These are phyloP conservation scores for Nebria ingens DNA, from an alignment of 1,140 invertebrate genomes.

Conservation along the genomic window DNA sequence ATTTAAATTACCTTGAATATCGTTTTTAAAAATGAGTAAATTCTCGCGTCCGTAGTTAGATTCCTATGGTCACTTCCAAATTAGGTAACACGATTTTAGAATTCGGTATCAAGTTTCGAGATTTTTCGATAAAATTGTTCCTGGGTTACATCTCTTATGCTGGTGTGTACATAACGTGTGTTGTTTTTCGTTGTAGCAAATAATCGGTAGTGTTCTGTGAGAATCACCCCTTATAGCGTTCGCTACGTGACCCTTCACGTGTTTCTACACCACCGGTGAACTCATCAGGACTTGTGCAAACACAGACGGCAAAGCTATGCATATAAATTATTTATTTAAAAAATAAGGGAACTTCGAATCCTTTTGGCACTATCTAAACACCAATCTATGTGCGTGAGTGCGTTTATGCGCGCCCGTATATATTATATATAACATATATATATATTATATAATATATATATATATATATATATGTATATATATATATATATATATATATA, in stretches of 20 bases:
- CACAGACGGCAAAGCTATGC: neutral
- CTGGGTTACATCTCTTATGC: too few species aligned
- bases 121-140: too few species aligned
- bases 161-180: too few species aligned
- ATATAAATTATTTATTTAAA: slow-evolving; percentile 6
- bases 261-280: neutral
- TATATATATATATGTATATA: neutral
- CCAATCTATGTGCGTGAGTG: neutral
- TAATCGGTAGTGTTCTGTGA: neutral
- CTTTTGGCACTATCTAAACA: slow-evolving; percentile 1
- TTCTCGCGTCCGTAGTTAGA: too few species aligned
- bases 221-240: neutral
- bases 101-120: too few species aligned
- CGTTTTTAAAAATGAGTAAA: too few species aligned
- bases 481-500: neutral
- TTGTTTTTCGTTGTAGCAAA: neutral
- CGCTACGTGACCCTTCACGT: neutral
- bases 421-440: neutral
- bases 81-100: too few species aligned
- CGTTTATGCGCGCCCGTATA: too few species aligned
- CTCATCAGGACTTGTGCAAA: neutral
- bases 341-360: neutral
- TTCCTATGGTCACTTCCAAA: too few species aligned
- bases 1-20: too few species aligned
- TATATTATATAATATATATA: neutral